These are phyloP conservation scores for Antheraea mylitta DNA, from an alignment of 1,140 invertebrate genomes.

Conservation along the genomic window DNA sequence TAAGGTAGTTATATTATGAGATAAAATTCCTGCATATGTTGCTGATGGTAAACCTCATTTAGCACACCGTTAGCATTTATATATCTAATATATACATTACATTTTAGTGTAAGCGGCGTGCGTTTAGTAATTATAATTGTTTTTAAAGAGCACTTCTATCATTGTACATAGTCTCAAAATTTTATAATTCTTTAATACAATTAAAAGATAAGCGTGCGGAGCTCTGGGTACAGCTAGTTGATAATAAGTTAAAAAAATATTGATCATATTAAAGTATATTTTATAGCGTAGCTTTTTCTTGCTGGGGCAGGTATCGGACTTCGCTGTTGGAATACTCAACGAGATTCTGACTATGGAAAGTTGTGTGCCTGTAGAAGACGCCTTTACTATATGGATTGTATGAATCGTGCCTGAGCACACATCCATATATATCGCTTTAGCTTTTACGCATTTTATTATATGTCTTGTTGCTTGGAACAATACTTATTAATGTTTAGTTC, in stretches of 20 bases:
- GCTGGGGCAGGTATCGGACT: not conserved
- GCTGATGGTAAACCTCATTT: too few relatives aligned
- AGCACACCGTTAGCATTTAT: too few relatives aligned
- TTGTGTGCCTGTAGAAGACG: conserved; percentile 28
- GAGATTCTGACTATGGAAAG: conserved; percentile 32
- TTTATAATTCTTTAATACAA: too few relatives aligned
- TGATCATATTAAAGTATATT: not conserved
- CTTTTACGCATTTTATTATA: not conserved
- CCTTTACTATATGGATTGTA: conserved; percentile 34
- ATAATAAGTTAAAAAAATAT: too few relatives aligned
- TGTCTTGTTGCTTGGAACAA: not conserved
- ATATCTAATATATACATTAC: too few relatives aligned
- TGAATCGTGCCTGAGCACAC: conserved; percentile 28
- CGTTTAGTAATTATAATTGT: too few relatives aligned
- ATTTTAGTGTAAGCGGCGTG: too few relatives aligned
- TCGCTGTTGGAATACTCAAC: conserved; percentile 30
- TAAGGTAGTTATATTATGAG: too few relatives aligned
- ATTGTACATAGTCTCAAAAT: too few relatives aligned
- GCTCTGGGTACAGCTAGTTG: not conserved
- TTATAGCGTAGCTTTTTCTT: not conserved
- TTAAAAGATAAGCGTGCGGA: too few relatives aligned
- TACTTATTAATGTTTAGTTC: not conserved
- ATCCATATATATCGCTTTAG: conserved; percentile 30
- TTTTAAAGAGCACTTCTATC: too few relatives aligned
- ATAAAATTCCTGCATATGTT: too few relatives aligned